Evolutionary conservation across 2,113 vertebrate genomes (phyloP), one percentile per base, ranked within the genome.

Genomic region (Notarius quadriscutis): DNA sequence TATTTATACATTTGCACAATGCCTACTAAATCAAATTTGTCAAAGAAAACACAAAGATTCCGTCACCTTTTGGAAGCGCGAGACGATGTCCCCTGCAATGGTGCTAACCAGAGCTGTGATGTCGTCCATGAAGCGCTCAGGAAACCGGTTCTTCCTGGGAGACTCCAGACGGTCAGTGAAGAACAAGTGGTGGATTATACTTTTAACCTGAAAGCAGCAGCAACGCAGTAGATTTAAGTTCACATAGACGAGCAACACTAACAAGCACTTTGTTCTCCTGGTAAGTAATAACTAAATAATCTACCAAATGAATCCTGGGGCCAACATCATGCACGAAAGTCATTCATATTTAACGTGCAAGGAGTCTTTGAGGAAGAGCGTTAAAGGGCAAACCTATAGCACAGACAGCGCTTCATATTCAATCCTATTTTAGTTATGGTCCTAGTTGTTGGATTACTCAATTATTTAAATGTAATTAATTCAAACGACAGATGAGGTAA

Each of bases 81-180:
- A 97, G 84, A 99, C 96, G 27, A 99, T 96, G 92, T 99, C 98
- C 60, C 96, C 94, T 0, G 98, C 97, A 12, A 99, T 99, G 89
- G 97, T 99, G 96, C 98, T 99, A 92, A 99, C 97, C 88, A 99
- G 92, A 48, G 98, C 98, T 65, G 95, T 93, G 84, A 99, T 98
- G 92, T 99, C 98, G 90, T 99, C 98, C 98, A 98, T 99, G 93
- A 99, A 99, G 80, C 98, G 97, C 92, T 99, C 98, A 0, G 98
- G 98, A 89, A 99, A 99, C 79, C 98, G 97, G 94, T 96, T 97
- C 94, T 98, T 99, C 91, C 98, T 96, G 0, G 96, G 93, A 0
- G 96, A 97, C 84, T 98, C 97, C n/a, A 99, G 95, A 88, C 99
- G 98, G 62, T 99, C 98, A 81, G 96, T 95, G 90, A 99, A 99